These are phyloP conservation scores for Siniperca obscura DNA, from an alignment of 2,797 vertebrate genomes.

Conservation along the genomic window DNA sequence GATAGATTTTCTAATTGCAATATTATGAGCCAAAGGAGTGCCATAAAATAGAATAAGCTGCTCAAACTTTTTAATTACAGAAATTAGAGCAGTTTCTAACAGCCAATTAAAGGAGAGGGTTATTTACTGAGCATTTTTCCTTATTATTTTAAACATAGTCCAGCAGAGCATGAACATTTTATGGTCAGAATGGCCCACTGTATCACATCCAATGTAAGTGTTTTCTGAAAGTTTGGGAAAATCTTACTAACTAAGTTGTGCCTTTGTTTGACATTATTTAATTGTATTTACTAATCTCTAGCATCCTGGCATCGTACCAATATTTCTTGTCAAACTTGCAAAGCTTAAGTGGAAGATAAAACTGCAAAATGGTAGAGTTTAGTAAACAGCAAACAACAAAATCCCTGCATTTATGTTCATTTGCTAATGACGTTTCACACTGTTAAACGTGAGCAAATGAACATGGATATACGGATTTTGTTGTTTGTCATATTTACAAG, in stretches of 20 bases:
- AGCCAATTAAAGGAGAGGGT: conserved; percentile 69
- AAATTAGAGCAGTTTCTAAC: conserved; percentile 70
- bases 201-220: conserved; percentile 17
- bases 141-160: conserved; percentile 52
- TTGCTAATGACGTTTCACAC: conserved; percentile 44
- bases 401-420: conserved; percentile 37
- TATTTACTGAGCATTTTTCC: conserved; percentile 62
- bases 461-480: conserved; percentile 20
- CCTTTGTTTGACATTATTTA: conserved; percentile 48
- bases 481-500: conserved; percentile 18
- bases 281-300: conserved; percentile 56
- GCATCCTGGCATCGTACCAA: background rate
- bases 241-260: conserved; percentile 33
- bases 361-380: conserved; percentile 39
- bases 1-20: conserved; percentile 76
- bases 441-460: conserved; percentile 36
- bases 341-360: conserved; percentile 49
- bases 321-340: conserved; percentile 41
- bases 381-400: conserved; percentile 50
- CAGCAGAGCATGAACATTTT: conserved; percentile 29
- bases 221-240: conserved; percentile 16
- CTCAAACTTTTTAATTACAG: conserved; percentile 79
- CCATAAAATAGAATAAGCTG: conserved; percentile 72
- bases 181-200: conserved; percentile 31
- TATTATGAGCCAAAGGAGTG: conserved; percentile 67